Conservation (phyloP, 2,113 vertebrate genomes). For the Smithornis capensis region DNA sequence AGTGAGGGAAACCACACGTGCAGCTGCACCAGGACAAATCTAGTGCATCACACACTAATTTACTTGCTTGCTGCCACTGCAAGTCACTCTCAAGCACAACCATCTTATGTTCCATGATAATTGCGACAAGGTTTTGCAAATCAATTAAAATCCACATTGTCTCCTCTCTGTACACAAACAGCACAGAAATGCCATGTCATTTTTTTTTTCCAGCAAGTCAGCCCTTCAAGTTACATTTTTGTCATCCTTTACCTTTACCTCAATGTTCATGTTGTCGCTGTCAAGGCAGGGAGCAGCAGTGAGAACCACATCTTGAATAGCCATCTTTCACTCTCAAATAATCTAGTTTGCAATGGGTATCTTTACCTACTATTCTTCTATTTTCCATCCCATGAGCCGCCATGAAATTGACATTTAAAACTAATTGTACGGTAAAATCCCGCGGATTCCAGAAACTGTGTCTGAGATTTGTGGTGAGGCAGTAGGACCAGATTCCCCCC, state of each 20-base stretch:
- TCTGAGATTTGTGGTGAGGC: constrained; percentile 73
- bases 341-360: constrained; percentile 68
- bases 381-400: constrained; percentile 85
- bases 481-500: constrained; percentile 56
- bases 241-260: constrained; percentile 3
- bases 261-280: neutral
- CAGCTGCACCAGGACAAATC: neutral
- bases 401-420: constrained; percentile 95
- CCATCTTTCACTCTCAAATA: constrained; percentile 55
- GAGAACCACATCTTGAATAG: constrained; percentile 18
- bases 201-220: neutral
- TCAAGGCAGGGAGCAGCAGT: neutral
- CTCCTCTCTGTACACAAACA: neutral
- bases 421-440: constrained; percentile 87
- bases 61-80: neutral
- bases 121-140: constrained; percentile 6
- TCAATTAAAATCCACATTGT: constrained; percentile 35
- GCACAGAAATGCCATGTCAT: neutral
- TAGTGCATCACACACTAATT: neutral
- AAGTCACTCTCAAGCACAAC: neutral
- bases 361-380: constrained; percentile 71
- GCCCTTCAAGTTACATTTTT: constrained; percentile 20
- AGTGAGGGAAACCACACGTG: neutral
- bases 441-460: constrained; percentile 69
- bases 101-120: neutral